phyloP scores from a whole-genome alignment of 2,113 vertebrate genomes.

The Petaurus breviceps region DNA sequence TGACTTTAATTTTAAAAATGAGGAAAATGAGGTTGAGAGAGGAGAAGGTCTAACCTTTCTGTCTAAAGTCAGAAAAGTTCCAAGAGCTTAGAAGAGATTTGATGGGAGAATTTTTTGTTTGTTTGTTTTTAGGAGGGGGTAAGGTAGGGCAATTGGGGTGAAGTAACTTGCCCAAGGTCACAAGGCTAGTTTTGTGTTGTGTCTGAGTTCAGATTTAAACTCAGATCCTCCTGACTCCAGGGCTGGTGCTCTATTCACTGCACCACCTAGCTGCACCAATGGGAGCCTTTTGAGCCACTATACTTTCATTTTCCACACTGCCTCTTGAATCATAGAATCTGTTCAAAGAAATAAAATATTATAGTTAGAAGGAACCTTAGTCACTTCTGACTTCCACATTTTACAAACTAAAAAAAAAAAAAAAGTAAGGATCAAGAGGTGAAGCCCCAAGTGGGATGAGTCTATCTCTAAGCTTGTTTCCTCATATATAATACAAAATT shows the following conservation, averaged over 20 bases:
- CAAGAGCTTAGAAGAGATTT: neutral
- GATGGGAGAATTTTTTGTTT: neutral
- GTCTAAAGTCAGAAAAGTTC: neutral
- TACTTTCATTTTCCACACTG: neutral
- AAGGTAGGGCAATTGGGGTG: too few species aligned
- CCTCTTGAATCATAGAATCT: neutral
- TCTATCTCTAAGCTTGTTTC: neutral
- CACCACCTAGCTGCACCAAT: neutral
- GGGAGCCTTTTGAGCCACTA: neutral
- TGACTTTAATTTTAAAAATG: neutral
- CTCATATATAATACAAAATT: neutral
- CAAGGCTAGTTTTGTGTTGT: too few species aligned
- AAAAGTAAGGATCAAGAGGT: neutral
- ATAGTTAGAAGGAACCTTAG: neutral
- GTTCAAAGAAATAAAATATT: neutral
- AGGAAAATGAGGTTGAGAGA: neutral
- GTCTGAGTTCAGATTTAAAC: too few species aligned
- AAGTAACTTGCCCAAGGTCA: too few species aligned
- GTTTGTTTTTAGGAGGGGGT: too few species aligned
- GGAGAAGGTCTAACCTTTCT: neutral
- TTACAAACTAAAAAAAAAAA: neutral
- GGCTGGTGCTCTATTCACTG: too few species aligned
- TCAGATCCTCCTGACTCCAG: too few species aligned
- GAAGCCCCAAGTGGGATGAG: neutral
- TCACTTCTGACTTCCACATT: neutral